A percentile compares a stretch with the other conserved stretches of the same genome.
phyloP scores from a whole-genome alignment of 2,113 vertebrate species.

The Malurus cyaneus region DNA sequence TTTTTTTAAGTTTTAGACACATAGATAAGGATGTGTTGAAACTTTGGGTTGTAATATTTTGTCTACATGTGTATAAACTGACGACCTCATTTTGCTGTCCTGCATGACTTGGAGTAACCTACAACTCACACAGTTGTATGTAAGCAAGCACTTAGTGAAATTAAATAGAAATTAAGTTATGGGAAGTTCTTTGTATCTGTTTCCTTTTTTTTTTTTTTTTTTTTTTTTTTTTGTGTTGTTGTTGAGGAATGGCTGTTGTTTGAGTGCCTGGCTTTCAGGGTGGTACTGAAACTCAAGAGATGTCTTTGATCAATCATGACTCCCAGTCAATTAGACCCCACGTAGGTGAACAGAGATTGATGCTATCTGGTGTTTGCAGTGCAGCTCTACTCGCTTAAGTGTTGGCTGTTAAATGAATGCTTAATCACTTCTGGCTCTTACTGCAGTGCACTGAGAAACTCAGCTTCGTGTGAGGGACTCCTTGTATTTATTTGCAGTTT shows the following conservation, averaged over 20 bases:
- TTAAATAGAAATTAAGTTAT: neutral
- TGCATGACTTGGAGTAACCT: neutral
- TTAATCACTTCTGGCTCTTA: neutral
- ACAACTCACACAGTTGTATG: neutral
- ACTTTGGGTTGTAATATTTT: neutral
- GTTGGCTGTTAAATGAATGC: neutral
- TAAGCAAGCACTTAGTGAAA: neutral
- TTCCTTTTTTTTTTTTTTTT: too few species aligned
- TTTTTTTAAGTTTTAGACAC: neutral
- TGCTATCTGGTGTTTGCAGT: conserved; percentile 27
- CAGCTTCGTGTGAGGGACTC: neutral
- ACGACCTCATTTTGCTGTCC: neutral
- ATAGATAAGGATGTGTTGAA: neutral
- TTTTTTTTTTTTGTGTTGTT: neutral
- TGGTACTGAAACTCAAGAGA: neutral
- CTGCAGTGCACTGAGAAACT: neutral
- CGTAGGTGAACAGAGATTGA: conserved; percentile 16
- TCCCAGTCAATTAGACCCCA: conserved; percentile 11
- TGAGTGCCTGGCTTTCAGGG: neutral
- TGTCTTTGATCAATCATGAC: conserved; percentile 16
- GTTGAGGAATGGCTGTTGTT: neutral
- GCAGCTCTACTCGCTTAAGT: neutral
- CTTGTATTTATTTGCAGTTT: neutral
- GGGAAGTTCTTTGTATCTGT: neutral
- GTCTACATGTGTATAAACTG: neutral